A percentile compares a stretch with the other conserved stretches of the same genome.
These are phyloP conservation scores for Pollenia labialis DNA, from an alignment of 2,888 invertebrate genomes.

Conservation along the genomic window DNA sequence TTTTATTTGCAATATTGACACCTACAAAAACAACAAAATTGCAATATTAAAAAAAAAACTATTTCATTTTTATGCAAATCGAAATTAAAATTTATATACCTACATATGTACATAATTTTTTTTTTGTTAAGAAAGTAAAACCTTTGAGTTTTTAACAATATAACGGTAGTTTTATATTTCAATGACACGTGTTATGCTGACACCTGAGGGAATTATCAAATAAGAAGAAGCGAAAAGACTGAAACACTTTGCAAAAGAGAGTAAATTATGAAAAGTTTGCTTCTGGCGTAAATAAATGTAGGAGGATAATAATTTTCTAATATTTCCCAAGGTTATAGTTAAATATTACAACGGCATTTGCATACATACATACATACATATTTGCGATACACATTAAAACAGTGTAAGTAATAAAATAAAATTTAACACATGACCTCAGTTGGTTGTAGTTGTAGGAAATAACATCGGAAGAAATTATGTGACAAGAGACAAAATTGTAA, in stretches of 20 bases:
- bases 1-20: slow-evolving; percentile 50
- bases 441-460: neutral
- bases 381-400: no score
- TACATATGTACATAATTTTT: neutral
- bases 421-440: slow-evolving; percentile 39
- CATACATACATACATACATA: no score
- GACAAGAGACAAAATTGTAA: no score
- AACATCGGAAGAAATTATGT: slow-evolving; percentile 18
- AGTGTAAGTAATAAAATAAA: slow-evolving; percentile 17
- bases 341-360: neutral
- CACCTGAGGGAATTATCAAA: neutral
- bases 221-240: neutral
- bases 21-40: slow-evolving; percentile 6
- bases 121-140: neutral
- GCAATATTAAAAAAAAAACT: slow-evolving; percentile 14
- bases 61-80: slow-evolving; percentile 51
- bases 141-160: neutral
- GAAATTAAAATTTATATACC: neutral
- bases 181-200: slow-evolving; percentile 10
- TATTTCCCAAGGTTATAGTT: slow-evolving; percentile 53
- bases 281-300: slow-evolving; percentile 1
- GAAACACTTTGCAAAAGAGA: neutral
- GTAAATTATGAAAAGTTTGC: slow-evolving; percentile 3
- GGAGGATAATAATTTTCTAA: slow-evolving; percentile 27
- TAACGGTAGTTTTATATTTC: neutral